Base-by-base conservation (phyloP, 1,140 invertebrate species). In the Ceratosolen fusciceps region DNA sequence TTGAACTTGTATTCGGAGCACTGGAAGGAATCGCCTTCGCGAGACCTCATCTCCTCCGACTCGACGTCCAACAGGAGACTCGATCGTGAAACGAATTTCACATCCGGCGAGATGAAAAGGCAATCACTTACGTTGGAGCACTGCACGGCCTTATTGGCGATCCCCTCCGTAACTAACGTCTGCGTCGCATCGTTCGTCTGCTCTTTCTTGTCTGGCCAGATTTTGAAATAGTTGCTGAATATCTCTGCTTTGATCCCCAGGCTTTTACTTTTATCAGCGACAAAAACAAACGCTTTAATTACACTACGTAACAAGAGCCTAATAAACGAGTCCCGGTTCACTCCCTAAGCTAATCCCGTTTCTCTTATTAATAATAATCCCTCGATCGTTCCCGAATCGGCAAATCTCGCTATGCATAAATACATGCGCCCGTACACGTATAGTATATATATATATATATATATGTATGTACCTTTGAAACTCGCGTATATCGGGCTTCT, bases 21-120 rank as follows among this genome's bases (percentile, higher is more conserved):
- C 24, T 1, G 37, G 12, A 14, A 19, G 24, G 0, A 39, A 65
- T 5, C 9, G 16, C 5, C n/a, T n/a, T n/a, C n/a, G n/a, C 12
- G 39, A 2, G 21, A 24, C 39, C 26, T 14, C 12, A 19, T 10
- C 7, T 68, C 29, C 12, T 68, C 10, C 5, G 19, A 0, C 5
- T 60, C 49, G 0, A 34, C 21, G n/a, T 70, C 70, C 8, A 70
- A 31, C 0, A 70, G 0, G 2, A 58, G 10, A 0, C 58, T 68
- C 1, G 78, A 80, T 2, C 78, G 62, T 1, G 78, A 70, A 47
- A 31, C 43, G 9, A 75, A 80, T 34, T 60, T 71, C 0, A 71
- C 0, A 1, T 76, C 29, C 0, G 62, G 52, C 2, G 79, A 76
- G 4, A 67, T 49, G 54, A 62, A 26, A 4, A 68, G 37, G 0